Evolutionary conservation across 2,888 invertebrate species (phyloP).

Genomic region (Ethmia dodecea): DNA sequence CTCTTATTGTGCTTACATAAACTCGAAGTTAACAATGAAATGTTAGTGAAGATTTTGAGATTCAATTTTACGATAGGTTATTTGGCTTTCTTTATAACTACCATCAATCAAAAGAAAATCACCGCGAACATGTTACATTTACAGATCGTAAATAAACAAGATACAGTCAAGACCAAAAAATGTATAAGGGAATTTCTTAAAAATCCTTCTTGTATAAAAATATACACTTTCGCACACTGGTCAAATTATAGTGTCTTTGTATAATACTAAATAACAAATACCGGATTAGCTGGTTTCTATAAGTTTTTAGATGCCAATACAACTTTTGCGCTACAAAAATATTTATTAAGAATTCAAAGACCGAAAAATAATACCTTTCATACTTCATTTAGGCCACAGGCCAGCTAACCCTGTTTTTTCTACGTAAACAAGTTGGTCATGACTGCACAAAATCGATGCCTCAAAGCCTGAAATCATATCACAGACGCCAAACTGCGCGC

Average conservation of each 20-base stretch:
- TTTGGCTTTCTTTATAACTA: slow-evolving; percentile 13
- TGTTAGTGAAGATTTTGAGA: slow-evolving; percentile 47
- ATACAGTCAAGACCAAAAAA: slow-evolving; percentile 2
- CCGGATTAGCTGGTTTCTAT: too few relatives aligned
- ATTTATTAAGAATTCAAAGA: too few relatives aligned
- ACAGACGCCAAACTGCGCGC: slow-evolving; percentile 55
- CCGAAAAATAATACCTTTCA: too few relatives aligned
- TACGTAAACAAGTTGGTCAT: too few relatives aligned
- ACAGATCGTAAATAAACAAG: not conserved
- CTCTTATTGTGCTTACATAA: slow-evolving; percentile 39
- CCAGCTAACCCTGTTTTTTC: too few relatives aligned
- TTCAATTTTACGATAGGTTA: slow-evolving; percentile 28
- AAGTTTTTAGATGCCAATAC: too few relatives aligned
- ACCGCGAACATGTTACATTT: not conserved
- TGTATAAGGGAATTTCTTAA: not conserved
- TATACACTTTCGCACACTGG: not conserved
- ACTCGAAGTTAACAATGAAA: slow-evolving; percentile 30
- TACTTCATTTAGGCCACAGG: too few relatives aligned
- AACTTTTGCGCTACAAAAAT: too few relatives aligned
- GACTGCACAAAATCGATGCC: slow-evolving; percentile 1
- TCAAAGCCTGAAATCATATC: slow-evolving; percentile 36
- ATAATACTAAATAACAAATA: too few relatives aligned
- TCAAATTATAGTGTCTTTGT: too few relatives aligned
- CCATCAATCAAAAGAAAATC: not conserved
- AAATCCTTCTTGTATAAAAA: too few relatives aligned